Conservation (phyloP, 2,888 invertebrate genomes). For the Rhorus exstirpatorius region DNA sequence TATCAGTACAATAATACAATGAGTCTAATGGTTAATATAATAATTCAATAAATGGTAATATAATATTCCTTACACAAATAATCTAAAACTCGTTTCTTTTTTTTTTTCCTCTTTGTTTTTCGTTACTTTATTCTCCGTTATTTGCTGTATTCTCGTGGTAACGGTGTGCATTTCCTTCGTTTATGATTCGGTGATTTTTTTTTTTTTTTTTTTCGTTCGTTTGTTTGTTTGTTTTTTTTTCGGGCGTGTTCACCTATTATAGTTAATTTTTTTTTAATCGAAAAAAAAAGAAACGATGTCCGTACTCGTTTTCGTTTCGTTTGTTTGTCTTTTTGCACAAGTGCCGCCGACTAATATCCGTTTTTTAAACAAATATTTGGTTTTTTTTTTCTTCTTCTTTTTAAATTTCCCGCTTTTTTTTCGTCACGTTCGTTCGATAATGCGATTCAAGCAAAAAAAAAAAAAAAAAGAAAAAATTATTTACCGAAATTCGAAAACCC, state of each 20-base stretch:
- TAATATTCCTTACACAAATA: conserved; percentile 80
- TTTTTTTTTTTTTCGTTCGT: conserved; percentile 4
- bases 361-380: too few relatives aligned
- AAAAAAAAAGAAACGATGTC: conserved; percentile 59
- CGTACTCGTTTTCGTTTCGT: too few relatives aligned
- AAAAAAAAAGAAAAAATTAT: conserved; percentile 44
- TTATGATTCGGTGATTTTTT: conserved; percentile 22
- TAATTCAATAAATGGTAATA: conserved; percentile 82
- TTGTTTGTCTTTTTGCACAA: conserved; percentile 47
- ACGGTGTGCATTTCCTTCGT: conserved; percentile 29
- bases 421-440: neutral
- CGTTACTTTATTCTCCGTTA: conserved; percentile 17
- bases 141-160: conserved; percentile 15
- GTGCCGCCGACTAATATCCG: conserved; percentile 56
- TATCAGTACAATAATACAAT: conserved; percentile 81
- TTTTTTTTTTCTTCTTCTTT: neutral
- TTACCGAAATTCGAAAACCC: conserved; percentile 55
- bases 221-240: too few relatives aligned
- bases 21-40: conserved; percentile 82
- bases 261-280: conserved; percentile 22
- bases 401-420: neutral
- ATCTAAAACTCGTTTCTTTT: conserved; percentile 75
- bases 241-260: conserved; percentile 41
- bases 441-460: conserved; percentile 43
- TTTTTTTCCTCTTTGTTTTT: conserved; percentile 36